phyloP scores from a whole-genome alignment of 2,888 invertebrate species.

The Phlogophora meticulosa region DNA sequence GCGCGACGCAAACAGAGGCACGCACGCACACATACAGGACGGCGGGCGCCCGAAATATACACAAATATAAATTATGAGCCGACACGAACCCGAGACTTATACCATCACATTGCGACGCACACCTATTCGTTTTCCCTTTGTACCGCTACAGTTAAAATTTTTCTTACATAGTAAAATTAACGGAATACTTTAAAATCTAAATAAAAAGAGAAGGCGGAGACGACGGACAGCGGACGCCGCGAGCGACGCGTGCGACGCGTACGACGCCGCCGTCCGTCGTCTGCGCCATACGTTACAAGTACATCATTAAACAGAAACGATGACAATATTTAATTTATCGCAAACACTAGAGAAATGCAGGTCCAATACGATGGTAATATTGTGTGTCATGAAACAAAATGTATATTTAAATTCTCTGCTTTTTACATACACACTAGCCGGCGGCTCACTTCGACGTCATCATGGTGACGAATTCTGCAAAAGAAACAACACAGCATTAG shows the following conservation, averaged over 20 bases:
- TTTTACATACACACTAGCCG: constrained; percentile 92
- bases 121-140: constrained; percentile 86
- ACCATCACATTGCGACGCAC: constrained; percentile 88
- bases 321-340: constrained; percentile 90
- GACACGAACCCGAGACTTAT: constrained; percentile 79
- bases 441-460: constrained; percentile 99
- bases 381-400: constrained; percentile 92
- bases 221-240: constrained; percentile 59
- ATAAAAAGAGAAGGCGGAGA: constrained; percentile 81
- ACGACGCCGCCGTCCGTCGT: constrained; percentile 62
- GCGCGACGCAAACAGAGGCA: constrained; percentile 71
- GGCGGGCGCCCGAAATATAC: constrained; percentile 73
- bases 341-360: constrained; percentile 92
- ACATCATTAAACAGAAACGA: constrained; percentile 89
- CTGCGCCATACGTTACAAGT: constrained; percentile 73
- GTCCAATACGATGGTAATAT: constrained; percentile 92
- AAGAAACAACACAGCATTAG: constrained; percentile 75
- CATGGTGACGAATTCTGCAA: constrained; percentile 99
- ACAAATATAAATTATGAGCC: constrained; percentile 83
- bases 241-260: no score
- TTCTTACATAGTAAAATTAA: constrained; percentile 90
- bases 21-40: constrained; percentile 74
- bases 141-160: constrained; percentile 88
- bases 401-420: constrained; percentile 92
- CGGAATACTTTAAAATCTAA: constrained; percentile 91